A percentile compares a stretch with the other conserved stretches of the same genome.
Evolutionary conservation across 2,888 invertebrate species (phyloP).

Genomic region (Neoaliturus tenellus): DNA sequence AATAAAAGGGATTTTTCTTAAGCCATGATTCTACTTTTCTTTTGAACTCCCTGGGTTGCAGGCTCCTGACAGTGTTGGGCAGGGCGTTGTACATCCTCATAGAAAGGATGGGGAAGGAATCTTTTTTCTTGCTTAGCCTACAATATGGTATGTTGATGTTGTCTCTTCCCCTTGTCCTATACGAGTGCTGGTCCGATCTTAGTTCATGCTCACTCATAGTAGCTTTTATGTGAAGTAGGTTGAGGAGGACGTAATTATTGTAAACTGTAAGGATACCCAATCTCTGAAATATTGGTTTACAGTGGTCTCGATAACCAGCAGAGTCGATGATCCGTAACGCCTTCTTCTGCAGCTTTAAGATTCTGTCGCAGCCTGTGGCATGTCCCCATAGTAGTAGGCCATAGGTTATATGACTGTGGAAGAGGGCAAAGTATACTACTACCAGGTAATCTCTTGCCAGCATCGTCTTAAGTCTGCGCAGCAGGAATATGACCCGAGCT

Average conservation of each 20-base stretch:
- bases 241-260: neutral
- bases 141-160: neutral
- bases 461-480: neutral
- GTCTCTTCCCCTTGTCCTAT: neutral
- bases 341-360: neutral
- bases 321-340: neutral
- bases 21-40: too few relatives aligned
- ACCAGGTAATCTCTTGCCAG: neutral
- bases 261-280: neutral
- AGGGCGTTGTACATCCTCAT: too few relatives aligned
- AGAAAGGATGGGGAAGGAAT: neutral
- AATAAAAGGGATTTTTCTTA: too few relatives aligned
- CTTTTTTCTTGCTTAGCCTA: neutral
- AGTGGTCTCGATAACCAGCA: neutral
- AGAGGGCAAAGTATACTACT: neutral
- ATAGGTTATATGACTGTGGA: neutral
- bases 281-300: neutral
- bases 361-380: too few relatives aligned
- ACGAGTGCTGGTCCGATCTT: neutral
- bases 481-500: neutral
- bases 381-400: too few relatives aligned
- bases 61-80: too few relatives aligned
- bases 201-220: too few relatives aligned
- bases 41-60: too few relatives aligned
- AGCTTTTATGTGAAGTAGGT: too few relatives aligned